Evolutionary conservation across 2,113 vertebrate species (phyloP).

Genomic region (Fukomys damarensis): DNA sequence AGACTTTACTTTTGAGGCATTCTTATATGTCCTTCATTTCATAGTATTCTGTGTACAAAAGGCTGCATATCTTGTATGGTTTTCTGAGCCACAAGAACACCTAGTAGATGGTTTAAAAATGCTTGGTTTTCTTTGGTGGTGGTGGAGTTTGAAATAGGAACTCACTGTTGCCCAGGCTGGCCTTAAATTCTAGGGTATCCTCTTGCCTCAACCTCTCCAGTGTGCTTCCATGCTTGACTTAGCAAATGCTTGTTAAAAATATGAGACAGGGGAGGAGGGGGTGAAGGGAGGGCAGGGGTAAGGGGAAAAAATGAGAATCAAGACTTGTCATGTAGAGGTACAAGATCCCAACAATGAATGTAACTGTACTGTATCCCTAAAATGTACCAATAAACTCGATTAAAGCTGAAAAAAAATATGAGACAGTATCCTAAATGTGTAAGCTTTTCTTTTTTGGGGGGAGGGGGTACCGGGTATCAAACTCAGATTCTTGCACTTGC

Average conservation of each 20-base stretch:
- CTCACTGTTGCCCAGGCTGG: background rate
- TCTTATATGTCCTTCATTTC: background rate
- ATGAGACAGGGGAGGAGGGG: background rate
- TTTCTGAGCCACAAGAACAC: background rate
- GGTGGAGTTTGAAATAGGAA: background rate
- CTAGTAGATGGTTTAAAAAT: background rate
- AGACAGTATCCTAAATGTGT: background rate
- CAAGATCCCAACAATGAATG: too few species aligned
- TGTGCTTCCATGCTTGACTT: background rate
- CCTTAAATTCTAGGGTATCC: background rate
- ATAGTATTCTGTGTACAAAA: background rate
- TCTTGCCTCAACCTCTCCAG: background rate
- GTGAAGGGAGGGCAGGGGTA: too few species aligned
- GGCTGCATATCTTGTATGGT: background rate
- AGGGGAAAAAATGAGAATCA: too few species aligned
- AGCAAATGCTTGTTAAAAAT: constrained; percentile 34
- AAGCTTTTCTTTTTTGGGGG: too few species aligned
- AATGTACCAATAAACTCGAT: too few species aligned
- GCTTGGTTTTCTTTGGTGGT: background rate
- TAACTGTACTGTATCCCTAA: too few species aligned
- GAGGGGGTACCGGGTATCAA: too few species aligned
- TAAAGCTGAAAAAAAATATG: too few species aligned
- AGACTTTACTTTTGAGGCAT: background rate
- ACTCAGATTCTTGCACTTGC: too few species aligned
- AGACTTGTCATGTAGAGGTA: too few species aligned